Evolutionary conservation across 1,140 invertebrate species (phyloP).

Genomic region (Pomacea maculata): DNA sequence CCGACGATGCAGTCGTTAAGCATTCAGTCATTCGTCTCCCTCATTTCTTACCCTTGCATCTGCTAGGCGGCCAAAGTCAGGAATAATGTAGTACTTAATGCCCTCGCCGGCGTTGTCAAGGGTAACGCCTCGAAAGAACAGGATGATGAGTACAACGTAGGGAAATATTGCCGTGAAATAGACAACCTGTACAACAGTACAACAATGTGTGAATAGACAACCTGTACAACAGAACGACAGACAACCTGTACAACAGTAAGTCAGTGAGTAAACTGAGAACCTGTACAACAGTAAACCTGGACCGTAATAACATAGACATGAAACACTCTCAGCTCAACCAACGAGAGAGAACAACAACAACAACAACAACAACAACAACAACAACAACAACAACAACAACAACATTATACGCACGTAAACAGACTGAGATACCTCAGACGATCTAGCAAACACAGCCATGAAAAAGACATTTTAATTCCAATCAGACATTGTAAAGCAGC

Average conservation of each 20-base stretch:
- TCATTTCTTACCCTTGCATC: slow-evolving; percentile 43
- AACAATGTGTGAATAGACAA: background rate
- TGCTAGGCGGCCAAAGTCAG: slow-evolving; percentile 78
- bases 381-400: background rate
- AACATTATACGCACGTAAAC: background rate
- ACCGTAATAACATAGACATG: no score
- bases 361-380: no score
- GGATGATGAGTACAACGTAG: slow-evolving; percentile 91
- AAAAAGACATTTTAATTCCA: background rate
- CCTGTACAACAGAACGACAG: slow-evolving; percentile 73
- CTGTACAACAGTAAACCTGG: slow-evolving; percentile 54
- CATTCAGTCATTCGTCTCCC: background rate
- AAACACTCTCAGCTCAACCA: no score
- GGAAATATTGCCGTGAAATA: slow-evolving; percentile 99
- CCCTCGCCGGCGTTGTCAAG: slow-evolving; percentile 91
- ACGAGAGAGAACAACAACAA: no score
- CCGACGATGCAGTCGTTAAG: background rate
- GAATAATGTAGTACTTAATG: slow-evolving; percentile 88
- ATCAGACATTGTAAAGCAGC: background rate
- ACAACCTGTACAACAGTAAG: slow-evolving; percentile 75
- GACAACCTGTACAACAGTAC: slow-evolving; percentile 75
- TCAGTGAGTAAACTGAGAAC: slow-evolving; percentile 84
- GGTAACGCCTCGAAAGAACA: slow-evolving; percentile 91
- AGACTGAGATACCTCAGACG: background rate
- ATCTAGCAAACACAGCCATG: background rate